Evolutionary conservation across 2,113 vertebrate genomes (phyloP).

Genomic region (Mormyrus lacerda): DNA sequence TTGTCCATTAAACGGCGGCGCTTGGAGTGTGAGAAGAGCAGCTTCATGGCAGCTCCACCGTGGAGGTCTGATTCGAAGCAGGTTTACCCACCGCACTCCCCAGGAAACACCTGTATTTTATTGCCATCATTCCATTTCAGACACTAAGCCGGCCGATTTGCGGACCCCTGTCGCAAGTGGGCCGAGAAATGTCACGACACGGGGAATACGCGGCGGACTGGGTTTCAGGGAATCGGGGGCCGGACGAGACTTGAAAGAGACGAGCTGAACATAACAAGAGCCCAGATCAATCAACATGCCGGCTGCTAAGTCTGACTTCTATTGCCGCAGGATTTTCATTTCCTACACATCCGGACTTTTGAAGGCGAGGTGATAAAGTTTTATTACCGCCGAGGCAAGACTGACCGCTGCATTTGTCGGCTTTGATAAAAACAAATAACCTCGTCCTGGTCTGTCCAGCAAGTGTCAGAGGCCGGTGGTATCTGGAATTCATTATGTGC

Average conservation of each 20-base stretch:
- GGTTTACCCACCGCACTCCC: conserved; percentile 28
- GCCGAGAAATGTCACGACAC: conserved; percentile 1
- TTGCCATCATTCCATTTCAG: conserved; percentile 44
- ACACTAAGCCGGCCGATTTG: conserved; percentile 28
- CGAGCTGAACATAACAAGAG: conserved; percentile 23
- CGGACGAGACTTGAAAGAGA: neutral
- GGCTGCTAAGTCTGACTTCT: conserved; percentile 26
- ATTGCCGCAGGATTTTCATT: conserved; percentile 39
- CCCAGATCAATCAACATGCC: conserved; percentile 42
- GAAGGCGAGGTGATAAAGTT: conserved; percentile 36
- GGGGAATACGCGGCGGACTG: conserved; percentile 16
- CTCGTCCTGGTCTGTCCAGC: conserved; percentile 6
- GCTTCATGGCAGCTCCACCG: conserved; percentile 19
- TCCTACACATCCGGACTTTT: conserved; percentile 39
- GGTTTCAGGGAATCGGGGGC: conserved; percentile 1
- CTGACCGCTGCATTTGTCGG: conserved; percentile 27
- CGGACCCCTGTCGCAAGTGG: conserved; percentile 29
- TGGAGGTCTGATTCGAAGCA: conserved; percentile 47
- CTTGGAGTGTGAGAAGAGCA: conserved; percentile 6
- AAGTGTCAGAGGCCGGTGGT: neutral
- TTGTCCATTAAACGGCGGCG: conserved; percentile 16
- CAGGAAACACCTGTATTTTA: conserved; percentile 59
- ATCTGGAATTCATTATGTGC: conserved; percentile 16
- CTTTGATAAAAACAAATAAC: conserved; percentile 37
- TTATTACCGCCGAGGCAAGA: conserved; percentile 30